Conservation (phyloP, 2,797 vertebrate species). For the Eulemur mongoz region DNA sequence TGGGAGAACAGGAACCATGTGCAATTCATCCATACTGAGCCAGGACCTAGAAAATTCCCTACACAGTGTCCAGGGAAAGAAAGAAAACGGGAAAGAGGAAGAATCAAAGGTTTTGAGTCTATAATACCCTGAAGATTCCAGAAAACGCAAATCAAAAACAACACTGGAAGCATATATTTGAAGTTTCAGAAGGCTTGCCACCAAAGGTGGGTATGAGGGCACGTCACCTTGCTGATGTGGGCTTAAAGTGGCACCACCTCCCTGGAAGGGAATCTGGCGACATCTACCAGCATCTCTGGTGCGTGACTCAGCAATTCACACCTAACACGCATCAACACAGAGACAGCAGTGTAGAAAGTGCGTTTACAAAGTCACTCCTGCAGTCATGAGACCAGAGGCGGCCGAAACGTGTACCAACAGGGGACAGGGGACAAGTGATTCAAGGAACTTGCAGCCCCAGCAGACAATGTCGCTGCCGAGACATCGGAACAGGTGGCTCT, state of each 20-base stretch:
- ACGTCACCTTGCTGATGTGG: fast-evolving
- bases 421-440: background rate
- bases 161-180: background rate
- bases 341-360: fast-evolving
- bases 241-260: fast-evolving
- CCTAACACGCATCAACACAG: background rate
- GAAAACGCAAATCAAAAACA: background rate
- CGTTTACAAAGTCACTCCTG: fast-evolving
- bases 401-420: fast-evolving
- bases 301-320: fast-evolving
- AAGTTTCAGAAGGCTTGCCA: background rate
- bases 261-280: too few species aligned
- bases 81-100: background rate
- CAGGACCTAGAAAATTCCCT: background rate
- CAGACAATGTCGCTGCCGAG: fast-evolving
- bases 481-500: background rate
- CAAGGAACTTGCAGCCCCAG: fast-evolving
- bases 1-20: fast-evolving
- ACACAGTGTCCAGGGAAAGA: background rate
- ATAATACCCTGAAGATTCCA: background rate
- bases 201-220: background rate
- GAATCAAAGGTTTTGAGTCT: background rate
- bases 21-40: background rate
- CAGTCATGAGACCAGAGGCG: background rate
- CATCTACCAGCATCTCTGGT: fast-evolving